phyloP scores from a whole-genome alignment of 1,140 invertebrate genomes.

The Ceratoteleas bidentatus region DNA sequence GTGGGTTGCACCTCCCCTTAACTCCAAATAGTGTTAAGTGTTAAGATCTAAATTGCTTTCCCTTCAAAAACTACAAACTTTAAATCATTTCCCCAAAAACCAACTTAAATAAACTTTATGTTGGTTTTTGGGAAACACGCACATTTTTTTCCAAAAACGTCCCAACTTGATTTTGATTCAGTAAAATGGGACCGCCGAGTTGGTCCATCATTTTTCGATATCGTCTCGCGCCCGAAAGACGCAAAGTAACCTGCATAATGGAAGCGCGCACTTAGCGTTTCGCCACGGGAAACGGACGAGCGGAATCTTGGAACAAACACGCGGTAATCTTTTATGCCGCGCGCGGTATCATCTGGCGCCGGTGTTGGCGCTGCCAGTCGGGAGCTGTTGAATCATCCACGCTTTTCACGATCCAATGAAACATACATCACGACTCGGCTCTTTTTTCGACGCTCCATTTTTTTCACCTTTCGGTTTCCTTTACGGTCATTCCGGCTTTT shows the following conservation, averaged over 20 bases:
- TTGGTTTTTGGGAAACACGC: too few relatives aligned
- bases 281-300: conserved; percentile 74
- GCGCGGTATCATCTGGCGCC: conserved; percentile 72
- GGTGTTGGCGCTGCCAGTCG: conserved; percentile 70
- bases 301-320: conserved; percentile 77
- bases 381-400: conserved; percentile 75
- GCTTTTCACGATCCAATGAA: conserved; percentile 60
- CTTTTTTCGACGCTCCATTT: conserved; percentile 46
- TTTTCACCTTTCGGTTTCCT: conserved; percentile 9
- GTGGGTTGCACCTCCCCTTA: too few relatives aligned
- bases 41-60: too few relatives aligned
- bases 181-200: too few relatives aligned
- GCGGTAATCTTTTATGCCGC: conserved; percentile 72
- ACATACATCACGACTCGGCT: conserved; percentile 53
- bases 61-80: too few relatives aligned
- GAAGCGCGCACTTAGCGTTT: conserved; percentile 77
- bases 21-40: too few relatives aligned
- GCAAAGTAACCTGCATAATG: conserved; percentile 72
- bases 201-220: too few relatives aligned
- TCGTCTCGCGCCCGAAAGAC: not conserved
- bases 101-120: too few relatives aligned
- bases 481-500: too few relatives aligned
- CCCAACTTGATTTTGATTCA: too few relatives aligned
- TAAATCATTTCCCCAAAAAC: too few relatives aligned
- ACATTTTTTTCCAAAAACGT: too few relatives aligned